Evolutionary conservation across 2,888 invertebrate species (phyloP), one percentile per base, ranked within the genome.

Genomic region (Polyommatus icarus): DNA sequence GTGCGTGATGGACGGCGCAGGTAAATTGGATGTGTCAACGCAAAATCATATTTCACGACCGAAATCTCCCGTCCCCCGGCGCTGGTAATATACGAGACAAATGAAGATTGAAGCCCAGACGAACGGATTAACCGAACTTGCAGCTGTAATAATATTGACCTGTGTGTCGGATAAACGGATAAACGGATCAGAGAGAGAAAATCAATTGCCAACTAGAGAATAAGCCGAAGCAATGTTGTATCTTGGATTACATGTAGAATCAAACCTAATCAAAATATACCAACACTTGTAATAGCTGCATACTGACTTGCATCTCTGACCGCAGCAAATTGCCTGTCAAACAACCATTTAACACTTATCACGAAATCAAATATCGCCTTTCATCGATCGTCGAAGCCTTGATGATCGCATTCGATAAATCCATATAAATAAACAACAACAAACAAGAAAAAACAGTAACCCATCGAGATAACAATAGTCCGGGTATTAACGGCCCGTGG

Each of bases 1-100:
- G 18, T 18, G 20, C 6, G 7, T 71, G 71, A 71, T 57, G 54
- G 54, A 36, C 59, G 50, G 29, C 18, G 59, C 15, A 20, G 71
- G n/a, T 20, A 46, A 77, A 77, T 77, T 77, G 77, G 57, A 72
- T 57, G 78, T 78, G 80, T 79, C 78, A 76, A 57, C 36, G 20
- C 20, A n/a, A 76, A 78, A 78, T 76, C 57, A 79, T 80, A 78
- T 78, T 78, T 80, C 73, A 80, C 71, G 57, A 61, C 71, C 76
- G 36, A 80, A 79, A 80, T 78, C 36, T 78, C 59, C 76, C 59
- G 77, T 79, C 78, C 71, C 29, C 76, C 67, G 67, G 32, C 12
- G 32, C 29, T 77, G 80, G 40, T 71, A 61, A 72, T 78, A 67
- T 67, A 67, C 50, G 71, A 77, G 76, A 76, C 77, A 76, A 76